Base-by-base conservation (phyloP, 2,888 invertebrate genomes). In the Marasmarcha lunaedactyla region DNA sequence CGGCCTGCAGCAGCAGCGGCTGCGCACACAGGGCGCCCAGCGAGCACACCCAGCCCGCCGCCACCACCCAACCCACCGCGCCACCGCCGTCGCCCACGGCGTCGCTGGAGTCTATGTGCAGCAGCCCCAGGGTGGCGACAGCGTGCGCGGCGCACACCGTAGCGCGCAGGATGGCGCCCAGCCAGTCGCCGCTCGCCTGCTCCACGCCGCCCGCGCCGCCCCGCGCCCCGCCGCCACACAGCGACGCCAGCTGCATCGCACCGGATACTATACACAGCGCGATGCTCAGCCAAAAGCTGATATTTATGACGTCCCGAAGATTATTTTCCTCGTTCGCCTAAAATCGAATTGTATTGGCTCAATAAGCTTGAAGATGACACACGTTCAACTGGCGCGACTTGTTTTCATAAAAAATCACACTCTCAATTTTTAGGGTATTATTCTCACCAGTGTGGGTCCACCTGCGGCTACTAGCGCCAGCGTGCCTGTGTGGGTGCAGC, bases 1-100 rank as follows among this genome's bases (percentile, higher is more conserved):
- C 90, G 0, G 90, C 88, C 51, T 90, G 90, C 46, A 91, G 84
- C 44, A 90, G 83, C 38, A 91, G 71, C 27, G 90, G 86, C 59
- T 89, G 89, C 33, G 90, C 90, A 44, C 91, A 86, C 46, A 91
- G 87, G 14, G 90, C 89, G 5, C 90, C 90, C 64, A 90, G 86
- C 0, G 88, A 89, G 10, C 89, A 72, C 73, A 59, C 90, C 85
- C 56, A 91, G 69, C 71, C 89, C 59, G 89, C 87, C 3, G 88
- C 84, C 87, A 91, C 92, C 37, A 90, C 87, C 56, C 90, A 89
- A 30, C 90, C 87, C 41, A 91, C 74, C 10, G 90, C 88, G 1
- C 88, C 81, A 0, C 69, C 65, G 14, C 77, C 78, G 39, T 68
- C 69, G 44, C 68, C 30, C 10, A 30, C 3, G 10, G 20, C 7